These are phyloP conservation scores for Phoebastria nigripes DNA, from an alignment of 2,797 vertebrate species.

Conservation along the genomic window DNA sequence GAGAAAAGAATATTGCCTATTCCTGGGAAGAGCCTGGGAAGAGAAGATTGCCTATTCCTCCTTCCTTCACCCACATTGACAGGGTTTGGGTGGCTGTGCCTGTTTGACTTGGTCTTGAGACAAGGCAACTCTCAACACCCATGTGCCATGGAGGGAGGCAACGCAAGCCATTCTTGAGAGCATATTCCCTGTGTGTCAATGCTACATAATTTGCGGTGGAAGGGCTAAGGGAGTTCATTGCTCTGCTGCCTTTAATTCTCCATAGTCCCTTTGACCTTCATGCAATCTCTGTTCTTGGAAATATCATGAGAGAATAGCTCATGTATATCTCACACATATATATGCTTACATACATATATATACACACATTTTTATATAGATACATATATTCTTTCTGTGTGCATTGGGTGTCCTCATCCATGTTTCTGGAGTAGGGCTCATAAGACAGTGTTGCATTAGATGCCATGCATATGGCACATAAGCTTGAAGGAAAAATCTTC, in stretches of 20 bases:
- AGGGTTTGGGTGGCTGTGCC: not conserved
- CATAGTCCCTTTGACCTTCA: not conserved
- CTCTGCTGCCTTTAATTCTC: not conserved
- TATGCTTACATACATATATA: not conserved
- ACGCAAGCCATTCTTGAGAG: not conserved
- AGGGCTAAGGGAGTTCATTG: not conserved
- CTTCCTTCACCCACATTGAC: not conserved
- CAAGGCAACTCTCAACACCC: not conserved
- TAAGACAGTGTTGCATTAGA: not conserved
- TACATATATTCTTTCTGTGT: not conserved
- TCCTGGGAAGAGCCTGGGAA: not conserved
- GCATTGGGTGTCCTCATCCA: not conserved
- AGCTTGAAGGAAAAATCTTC: not conserved
- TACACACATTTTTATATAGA: not conserved
- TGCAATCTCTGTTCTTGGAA: not conserved
- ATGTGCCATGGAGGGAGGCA: not conserved
- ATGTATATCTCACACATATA: not conserved
- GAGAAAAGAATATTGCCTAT: not conserved
- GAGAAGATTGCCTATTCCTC: not conserved
- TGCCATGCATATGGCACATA: not conserved
- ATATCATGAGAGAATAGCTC: not conserved
- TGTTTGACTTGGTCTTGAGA: not conserved
- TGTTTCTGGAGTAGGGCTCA: not conserved
- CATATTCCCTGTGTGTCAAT: not conserved
- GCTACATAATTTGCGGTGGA: not conserved